Evolutionary conservation across 2,113 vertebrate species (phyloP).

Genomic region (Alethe diademata): DNA sequence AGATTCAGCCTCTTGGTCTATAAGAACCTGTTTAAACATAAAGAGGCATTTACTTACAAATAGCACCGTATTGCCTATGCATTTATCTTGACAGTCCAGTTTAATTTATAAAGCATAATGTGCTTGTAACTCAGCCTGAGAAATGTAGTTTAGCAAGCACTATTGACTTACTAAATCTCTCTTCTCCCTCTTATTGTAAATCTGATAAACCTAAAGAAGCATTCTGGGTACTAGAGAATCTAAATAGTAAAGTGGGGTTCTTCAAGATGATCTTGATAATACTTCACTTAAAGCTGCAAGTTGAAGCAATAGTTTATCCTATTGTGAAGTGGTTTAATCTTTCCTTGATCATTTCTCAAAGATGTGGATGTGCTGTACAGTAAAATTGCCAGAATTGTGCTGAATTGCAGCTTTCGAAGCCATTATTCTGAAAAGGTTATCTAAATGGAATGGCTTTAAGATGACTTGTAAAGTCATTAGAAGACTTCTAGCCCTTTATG

Average conservation of each 20-base stretch:
- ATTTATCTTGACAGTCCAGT: conserved; percentile 67
- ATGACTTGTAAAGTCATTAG: conserved; percentile 58
- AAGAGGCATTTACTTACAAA: conserved; percentile 69
- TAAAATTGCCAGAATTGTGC: conserved; percentile 60
- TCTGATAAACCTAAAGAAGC: conserved; percentile 61
- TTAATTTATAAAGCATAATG: conserved; percentile 71
- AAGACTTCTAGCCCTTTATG: conserved; percentile 32
- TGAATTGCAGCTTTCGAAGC: conserved; percentile 60
- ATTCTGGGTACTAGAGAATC: conserved; percentile 51
- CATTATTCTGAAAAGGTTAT: conserved; percentile 65
- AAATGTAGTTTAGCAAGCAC: conserved; percentile 66
- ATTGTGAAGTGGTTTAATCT: conserved; percentile 62
- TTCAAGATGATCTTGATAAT: conserved; percentile 52
- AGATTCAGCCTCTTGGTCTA: conserved; percentile 62
- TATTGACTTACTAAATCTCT: conserved; percentile 72
- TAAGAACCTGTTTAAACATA: conserved; percentile 63
- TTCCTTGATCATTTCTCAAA: conserved; percentile 55
- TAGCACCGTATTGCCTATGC: conserved; percentile 53
- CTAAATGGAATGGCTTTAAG: conserved; percentile 45
- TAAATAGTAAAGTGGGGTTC: conserved; percentile 59
- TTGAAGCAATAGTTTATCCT: conserved; percentile 59
- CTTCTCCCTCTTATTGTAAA: conserved; percentile 62
- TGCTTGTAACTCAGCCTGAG: conserved; percentile 64
- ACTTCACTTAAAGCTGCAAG: conserved; percentile 51
- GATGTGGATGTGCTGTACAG: conserved; percentile 44